Percentiles rank a stretch among this genome's conserved stretches.
Evolutionary conservation across 2,888 invertebrate genomes (phyloP).

Genomic region (Catonia carolina): DNA sequence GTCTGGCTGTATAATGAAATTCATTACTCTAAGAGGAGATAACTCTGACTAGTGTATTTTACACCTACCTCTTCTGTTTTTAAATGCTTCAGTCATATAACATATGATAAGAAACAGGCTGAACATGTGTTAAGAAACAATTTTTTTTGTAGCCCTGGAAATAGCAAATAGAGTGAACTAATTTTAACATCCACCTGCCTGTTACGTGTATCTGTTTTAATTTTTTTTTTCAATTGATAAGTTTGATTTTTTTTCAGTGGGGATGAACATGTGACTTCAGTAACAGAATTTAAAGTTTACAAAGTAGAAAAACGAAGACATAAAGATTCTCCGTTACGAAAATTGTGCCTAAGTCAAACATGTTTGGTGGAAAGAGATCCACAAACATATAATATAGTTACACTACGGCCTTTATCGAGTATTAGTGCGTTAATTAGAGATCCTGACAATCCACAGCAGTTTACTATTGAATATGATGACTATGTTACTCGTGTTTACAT

Average conservation of each 20-base stretch:
- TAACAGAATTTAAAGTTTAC: conserved; percentile 93
- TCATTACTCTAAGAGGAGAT: no score
- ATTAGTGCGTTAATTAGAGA: conserved; percentile 89
- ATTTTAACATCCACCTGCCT: no score
- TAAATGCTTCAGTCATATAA: no score
- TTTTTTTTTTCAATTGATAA: no score
- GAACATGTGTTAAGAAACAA: no score
- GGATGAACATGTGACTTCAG: conserved; percentile 92
- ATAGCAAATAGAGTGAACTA: no score
- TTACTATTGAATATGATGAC: conserved; percentile 89
- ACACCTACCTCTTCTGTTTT: no score
- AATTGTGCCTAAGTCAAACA: conserved; percentile 89
- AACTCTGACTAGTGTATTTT: no score
- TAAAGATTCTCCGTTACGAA: conserved; percentile 76
- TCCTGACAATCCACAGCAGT: conserved; percentile 85
- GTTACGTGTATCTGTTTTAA: no score
- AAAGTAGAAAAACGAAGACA: conserved; percentile 78
- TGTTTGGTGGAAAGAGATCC: conserved; percentile 96
- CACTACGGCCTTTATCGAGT: conserved; percentile 71
- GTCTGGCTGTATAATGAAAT: no score
- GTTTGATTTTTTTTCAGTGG: conserved; percentile 61
- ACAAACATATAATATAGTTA: conserved; percentile 90
- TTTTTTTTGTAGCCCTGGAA: no score
- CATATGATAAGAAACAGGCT: no score
- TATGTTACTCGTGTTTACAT: conserved; percentile 82